phyloP scores from a whole-genome alignment of 1,140 invertebrate species.

The Zeugodacus cucurbitae region DNA sequence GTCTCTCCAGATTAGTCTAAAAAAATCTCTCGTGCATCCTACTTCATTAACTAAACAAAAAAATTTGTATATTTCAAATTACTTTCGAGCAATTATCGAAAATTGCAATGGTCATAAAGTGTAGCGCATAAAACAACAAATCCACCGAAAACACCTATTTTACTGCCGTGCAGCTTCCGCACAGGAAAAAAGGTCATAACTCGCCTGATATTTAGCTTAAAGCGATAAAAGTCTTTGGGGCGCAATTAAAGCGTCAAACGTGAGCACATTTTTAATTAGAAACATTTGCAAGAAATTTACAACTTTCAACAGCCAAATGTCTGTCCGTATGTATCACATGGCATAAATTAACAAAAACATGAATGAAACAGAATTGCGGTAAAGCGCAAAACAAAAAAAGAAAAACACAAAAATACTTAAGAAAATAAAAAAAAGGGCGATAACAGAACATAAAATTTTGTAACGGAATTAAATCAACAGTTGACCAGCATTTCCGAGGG shows the following conservation, averaged over 20 bases:
- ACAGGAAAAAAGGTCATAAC: not conserved
- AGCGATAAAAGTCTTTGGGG: not conserved
- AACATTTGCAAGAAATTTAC: slow-evolving; percentile 20
- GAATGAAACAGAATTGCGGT: not conserved
- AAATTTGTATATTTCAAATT: too few species aligned
- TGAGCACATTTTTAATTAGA: slow-evolving; percentile 32
- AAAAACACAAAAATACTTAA: not conserved
- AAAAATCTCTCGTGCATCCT: too few species aligned
- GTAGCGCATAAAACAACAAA: not conserved
- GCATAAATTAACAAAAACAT: not conserved
- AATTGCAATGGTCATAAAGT: not conserved
- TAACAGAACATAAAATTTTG: not conserved
- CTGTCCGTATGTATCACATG: not conserved
- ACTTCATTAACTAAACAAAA: too few species aligned
- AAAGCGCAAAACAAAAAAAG: not conserved
- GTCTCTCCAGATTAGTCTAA: too few species aligned
- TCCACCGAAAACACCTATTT: not conserved
- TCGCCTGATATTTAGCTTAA: not conserved
- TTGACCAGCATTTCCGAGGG: not conserved
- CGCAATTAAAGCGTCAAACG: slow-evolving; percentile 26
- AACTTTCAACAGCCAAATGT: not conserved
- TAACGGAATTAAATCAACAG: slow-evolving; percentile 10
- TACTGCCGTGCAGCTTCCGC: not conserved
- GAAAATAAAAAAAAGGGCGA: not conserved
- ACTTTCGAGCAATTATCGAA: not conserved